Percentiles rank a stretch among this genome's conserved stretches.
phyloP scores from a whole-genome alignment of 1,140 invertebrate species.

The Panulirus ornatus region DNA sequence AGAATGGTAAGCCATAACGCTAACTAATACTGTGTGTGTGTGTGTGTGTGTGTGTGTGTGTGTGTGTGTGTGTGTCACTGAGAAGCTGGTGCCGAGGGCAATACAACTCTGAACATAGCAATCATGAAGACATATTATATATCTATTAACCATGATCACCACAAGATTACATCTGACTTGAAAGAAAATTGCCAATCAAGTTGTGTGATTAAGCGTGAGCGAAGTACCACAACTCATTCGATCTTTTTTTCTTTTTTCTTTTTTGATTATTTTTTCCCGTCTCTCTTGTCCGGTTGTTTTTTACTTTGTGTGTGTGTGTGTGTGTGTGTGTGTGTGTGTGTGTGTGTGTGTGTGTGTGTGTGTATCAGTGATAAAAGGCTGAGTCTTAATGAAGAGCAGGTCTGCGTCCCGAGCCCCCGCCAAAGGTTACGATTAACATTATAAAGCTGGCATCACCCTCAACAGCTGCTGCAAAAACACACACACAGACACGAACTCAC shows the following conservation, averaged over 20 bases:
- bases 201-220: constrained; percentile 40
- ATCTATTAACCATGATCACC: neutral
- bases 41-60: neutral
- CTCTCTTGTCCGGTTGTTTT: neutral
- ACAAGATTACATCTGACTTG: neutral
- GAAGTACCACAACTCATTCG: neutral
- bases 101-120: no score
- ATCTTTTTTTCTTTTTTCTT: neutral
- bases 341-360: neutral
- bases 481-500: neutral
- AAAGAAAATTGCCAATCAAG: constrained; percentile 49
- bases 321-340: constrained; percentile 17
- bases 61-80: neutral
- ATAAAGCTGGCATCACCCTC: constrained; percentile 15
- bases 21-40: no score
- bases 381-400: constrained; percentile 23
- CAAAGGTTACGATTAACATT: constrained; percentile 37
- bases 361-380: neutral
- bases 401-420: neutral
- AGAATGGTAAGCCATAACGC: no score
- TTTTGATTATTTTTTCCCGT: no score
- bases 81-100: no score
- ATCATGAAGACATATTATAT: no score
- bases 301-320: constrained; percentile 29
- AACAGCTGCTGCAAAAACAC: neutral